A percentile compares a stretch with the other conserved stretches of the same genome.
phyloP scores from a whole-genome alignment of 2,888 invertebrate species.

The Drosophila ezoana region DNA sequence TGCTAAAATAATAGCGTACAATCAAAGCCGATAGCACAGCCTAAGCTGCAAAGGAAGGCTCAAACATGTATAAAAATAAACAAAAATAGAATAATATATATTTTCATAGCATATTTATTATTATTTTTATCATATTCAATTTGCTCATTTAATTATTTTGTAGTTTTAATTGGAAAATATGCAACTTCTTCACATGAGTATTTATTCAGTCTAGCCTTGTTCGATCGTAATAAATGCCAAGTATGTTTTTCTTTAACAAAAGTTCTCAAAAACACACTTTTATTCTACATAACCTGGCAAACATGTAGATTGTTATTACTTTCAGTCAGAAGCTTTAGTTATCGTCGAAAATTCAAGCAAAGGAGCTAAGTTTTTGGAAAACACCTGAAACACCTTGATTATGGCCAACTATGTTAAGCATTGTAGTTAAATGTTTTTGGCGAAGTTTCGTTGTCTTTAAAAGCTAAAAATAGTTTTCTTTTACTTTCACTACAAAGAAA shows the following conservation, averaged over 20 bases:
- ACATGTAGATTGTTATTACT: too few species aligned
- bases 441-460: not conserved
- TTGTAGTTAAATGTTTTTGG: not conserved
- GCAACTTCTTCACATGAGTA: too few species aligned
- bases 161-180: too few species aligned
- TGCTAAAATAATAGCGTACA: constrained; percentile 6
- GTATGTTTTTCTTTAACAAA: too few species aligned
- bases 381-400: not conserved
- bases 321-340: too few species aligned
- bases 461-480: not conserved
- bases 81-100: not conserved
- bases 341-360: too few species aligned
- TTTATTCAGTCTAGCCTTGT: too few species aligned
- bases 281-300: too few species aligned
- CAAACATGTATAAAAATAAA: not conserved
- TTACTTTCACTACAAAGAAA: constrained; percentile 4
- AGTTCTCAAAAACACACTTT: too few species aligned
- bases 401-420: not conserved
- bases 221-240: too few species aligned
- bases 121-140: too few species aligned
- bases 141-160: too few species aligned
- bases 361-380: not conserved
- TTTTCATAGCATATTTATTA: not conserved
- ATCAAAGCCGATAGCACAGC: not conserved
- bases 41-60: not conserved